Base-by-base conservation (phyloP, 1,140 invertebrate species). In the Drosophila pandora region DNA sequence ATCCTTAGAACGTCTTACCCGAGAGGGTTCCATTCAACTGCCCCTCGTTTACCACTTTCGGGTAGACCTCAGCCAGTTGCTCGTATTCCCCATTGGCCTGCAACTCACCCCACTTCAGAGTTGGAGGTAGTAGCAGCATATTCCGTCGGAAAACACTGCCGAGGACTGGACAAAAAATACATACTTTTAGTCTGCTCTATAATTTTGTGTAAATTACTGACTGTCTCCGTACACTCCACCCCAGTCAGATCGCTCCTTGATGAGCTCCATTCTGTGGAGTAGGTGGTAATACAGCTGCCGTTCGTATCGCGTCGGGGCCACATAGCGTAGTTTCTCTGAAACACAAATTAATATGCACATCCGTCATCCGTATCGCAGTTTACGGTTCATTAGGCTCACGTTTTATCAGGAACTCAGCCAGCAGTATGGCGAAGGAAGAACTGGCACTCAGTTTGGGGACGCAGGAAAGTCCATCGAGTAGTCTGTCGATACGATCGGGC, bases 321-420 rank as follows among this genome's bases (percentile, higher is more conserved):
- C 68, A 45, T 77, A 90, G 9, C 88, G 88, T 57, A 90, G 63
- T 60, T 88, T 90, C 52, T 90, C 88, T 90, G 48, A 8, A 68
- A 76, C 47, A 67, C 63, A 57, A 56, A 67, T 48, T 41, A 52
- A 71, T 59, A 63, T 74, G 30, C 37, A 56, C 41, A 81, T 82
- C 58, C 70, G 70, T 81, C 58, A 68, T 49, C 49, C 45, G 49
- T 76, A 62, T 78, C 59, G 72, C 70, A n/a, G 21, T 34, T 62
- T 37, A 76, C 80, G 70, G 76, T 61, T 70, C 70, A 79, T 71
- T 71, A 64, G 54, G 73, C 85, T 81, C 50, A 90, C 85, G 85
- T 79, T 90, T 90, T 60, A 90, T 90, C 74, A 90, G 68, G 28
- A 90, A 90, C 67, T 90, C 68, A 43, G 74, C 67, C 17, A 90